A percentile compares a stretch with the other conserved stretches of the same genome.
Evolutionary conservation across 2,888 invertebrate genomes (phyloP).

Genomic region (Cerceris rybyensis): DNA sequence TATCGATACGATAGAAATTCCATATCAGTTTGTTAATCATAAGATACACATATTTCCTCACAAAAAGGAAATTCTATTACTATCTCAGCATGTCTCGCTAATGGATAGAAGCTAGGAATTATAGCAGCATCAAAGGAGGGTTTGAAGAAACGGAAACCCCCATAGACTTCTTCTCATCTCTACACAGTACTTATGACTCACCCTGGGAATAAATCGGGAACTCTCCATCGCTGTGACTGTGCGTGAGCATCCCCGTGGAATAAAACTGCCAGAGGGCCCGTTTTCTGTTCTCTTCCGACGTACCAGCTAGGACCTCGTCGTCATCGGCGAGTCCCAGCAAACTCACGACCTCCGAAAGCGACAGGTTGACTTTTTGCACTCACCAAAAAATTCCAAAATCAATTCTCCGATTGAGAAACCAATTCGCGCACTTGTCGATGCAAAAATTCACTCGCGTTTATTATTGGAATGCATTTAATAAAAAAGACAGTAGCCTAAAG

Average conservation of each 20-base stretch:
- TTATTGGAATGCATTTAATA: not conserved
- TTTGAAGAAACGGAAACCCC: not conserved
- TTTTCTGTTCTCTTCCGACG: conserved; percentile 71
- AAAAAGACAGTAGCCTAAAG: conserved; percentile 4
- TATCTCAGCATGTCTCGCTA: too few relatives aligned
- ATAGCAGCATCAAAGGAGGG: too few relatives aligned
- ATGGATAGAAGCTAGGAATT: too few relatives aligned
- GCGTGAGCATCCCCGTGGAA: conserved; percentile 87
- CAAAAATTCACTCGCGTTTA: not conserved
- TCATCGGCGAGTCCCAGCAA: conserved; percentile 73
- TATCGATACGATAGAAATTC: too few relatives aligned
- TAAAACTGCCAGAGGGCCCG: conserved; percentile 75
- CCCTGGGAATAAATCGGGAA: conserved; percentile 92
- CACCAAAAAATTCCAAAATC: conserved; percentile 11
- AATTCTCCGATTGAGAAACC: not conserved
- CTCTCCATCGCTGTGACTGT: conserved; percentile 93
- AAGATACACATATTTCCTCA: too few relatives aligned
- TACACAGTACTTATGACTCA: conserved; percentile 76
- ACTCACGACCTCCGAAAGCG: conserved; percentile 72
- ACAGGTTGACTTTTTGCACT: conserved; percentile 65
- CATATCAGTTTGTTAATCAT: too few relatives aligned
- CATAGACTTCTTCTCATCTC: not conserved
- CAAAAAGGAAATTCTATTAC: too few relatives aligned
- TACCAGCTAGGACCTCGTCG: conserved; percentile 71
- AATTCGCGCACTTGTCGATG: not conserved